These are phyloP conservation scores for Ommatoiulus sabulosus DNA, from an alignment of 2,888 invertebrate genomes.

Conservation along the genomic window DNA sequence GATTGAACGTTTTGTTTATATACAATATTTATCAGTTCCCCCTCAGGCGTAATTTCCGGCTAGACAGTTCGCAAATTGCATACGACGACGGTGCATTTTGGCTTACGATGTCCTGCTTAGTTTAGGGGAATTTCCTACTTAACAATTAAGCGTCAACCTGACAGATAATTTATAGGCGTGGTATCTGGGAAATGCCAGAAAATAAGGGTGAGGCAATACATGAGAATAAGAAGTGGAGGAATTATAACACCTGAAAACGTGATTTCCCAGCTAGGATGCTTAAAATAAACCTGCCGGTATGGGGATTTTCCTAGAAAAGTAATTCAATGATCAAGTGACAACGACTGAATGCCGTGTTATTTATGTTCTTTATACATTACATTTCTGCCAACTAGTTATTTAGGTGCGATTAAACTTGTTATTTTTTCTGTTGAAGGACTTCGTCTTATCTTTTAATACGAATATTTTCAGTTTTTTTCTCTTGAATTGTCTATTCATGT, in stretches of 20 bases:
- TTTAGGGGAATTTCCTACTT: background rate
- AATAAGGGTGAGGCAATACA: background rate
- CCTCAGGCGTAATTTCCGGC: background rate
- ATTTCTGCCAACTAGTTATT: background rate
- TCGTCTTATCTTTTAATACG: conserved; percentile 1
- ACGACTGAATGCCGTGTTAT: background rate
- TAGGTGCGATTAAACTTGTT: background rate
- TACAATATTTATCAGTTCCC: background rate
- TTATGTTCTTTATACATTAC: background rate
- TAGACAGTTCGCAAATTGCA: background rate
- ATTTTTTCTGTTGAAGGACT: background rate
- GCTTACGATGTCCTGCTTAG: too few relatives aligned
- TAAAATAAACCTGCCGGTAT: background rate
- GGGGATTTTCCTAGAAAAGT: background rate
- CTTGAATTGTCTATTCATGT: background rate
- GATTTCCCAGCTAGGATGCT: background rate
- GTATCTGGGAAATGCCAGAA: background rate
- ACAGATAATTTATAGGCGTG: background rate
- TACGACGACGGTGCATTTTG: background rate
- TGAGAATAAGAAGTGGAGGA: background rate
- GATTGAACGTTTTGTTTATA: background rate
- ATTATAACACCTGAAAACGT: background rate
- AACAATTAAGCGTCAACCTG: background rate
- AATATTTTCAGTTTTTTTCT: background rate
- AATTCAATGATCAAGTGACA: background rate